Conservation (phyloP, 2,113 vertebrate genomes). For the Anhinga anhinga region DNA sequence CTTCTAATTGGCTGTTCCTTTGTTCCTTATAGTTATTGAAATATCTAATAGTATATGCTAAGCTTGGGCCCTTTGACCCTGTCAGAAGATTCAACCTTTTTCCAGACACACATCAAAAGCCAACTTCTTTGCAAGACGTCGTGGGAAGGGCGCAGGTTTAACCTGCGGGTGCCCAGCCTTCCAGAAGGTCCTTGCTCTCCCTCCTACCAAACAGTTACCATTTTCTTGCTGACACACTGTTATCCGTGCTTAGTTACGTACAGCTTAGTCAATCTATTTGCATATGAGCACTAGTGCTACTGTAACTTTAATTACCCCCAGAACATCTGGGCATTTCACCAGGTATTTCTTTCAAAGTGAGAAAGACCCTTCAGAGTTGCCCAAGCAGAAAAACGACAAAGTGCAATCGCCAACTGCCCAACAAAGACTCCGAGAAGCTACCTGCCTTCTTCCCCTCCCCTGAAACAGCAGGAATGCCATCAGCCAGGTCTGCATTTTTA, state of each 20-base stretch:
- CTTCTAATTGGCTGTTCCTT: not conserved
- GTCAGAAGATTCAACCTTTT: not conserved
- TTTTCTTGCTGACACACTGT: not conserved
- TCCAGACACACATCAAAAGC: not conserved
- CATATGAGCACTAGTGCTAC: not conserved
- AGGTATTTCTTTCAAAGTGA: not conserved
- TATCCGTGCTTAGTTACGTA: not conserved
- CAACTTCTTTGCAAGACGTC: not conserved
- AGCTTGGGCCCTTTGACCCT: not conserved
- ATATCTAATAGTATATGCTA: not conserved
- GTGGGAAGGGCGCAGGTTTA: not conserved
- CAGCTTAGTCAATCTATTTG: not conserved
- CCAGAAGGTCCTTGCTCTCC: not conserved
- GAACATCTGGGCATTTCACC: not conserved
- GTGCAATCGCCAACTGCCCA: rapidly evolving
- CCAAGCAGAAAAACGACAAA: not conserved
- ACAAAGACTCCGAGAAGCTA: not conserved
- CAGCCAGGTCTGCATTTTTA: not conserved
- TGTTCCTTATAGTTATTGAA: not conserved
- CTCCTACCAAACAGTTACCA: not conserved
- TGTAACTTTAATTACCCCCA: not conserved
- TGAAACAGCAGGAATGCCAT: rapidly evolving
- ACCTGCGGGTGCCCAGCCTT: no score
- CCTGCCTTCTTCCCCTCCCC: not conserved
- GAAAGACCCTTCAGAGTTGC: not conserved